Evolutionary conservation across 1,140 invertebrate species (phyloP), one percentile per base, ranked within the genome.

Genomic region (Sycophila sp.): DNA sequence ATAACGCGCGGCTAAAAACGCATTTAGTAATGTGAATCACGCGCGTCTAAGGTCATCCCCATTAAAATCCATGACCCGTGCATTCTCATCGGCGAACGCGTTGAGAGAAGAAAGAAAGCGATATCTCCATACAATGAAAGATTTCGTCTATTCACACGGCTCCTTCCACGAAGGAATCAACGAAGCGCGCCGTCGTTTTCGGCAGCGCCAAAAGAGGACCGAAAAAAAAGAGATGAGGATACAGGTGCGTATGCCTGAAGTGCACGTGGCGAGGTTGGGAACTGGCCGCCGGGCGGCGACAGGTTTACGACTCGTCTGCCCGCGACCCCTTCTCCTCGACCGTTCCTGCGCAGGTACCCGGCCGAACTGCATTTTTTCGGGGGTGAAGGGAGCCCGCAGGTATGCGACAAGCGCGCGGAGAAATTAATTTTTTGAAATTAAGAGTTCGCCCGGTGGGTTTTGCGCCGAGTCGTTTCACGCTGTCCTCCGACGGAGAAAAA

Each of bases 361-460:
- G 34, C 49, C 17, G 36, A 56, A 15, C 59, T 62, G 68, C 68
- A 69, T 69, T 69, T 55, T 63, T 63, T 0, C 30, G 30, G 22
- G 7, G 19, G 34, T 3, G 13, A 17, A 6, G 10, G 24, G 30
- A 24, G 19, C 13, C 15, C 30, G 32, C 26, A 45, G 42, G 60
- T 34, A 59, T 26, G 36, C 34, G 24, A 36, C 40, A 22, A 11
- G 28, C 26, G 34, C 10, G 24, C 10, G 10, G 17, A 11, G 40
- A 24, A 62, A 69, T 68, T 58, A 59, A 68, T 59, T 68, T n/a
- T n/a, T 68, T 49, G 19, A 68, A 68, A 68, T 69, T 69, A 69
- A 69, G 66, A 51, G 66, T 55, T 59, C 24, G 38, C 32, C n/a
- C 32, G 26, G 22, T 15, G 40, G 40, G 58, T 58, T 67, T 67